Percentiles rank a stretch among this genome's conserved stretches.
These are phyloP conservation scores for Triplophysa siluroides DNA, from an alignment of 2,113 vertebrate genomes.

Conservation along the genomic window DNA sequence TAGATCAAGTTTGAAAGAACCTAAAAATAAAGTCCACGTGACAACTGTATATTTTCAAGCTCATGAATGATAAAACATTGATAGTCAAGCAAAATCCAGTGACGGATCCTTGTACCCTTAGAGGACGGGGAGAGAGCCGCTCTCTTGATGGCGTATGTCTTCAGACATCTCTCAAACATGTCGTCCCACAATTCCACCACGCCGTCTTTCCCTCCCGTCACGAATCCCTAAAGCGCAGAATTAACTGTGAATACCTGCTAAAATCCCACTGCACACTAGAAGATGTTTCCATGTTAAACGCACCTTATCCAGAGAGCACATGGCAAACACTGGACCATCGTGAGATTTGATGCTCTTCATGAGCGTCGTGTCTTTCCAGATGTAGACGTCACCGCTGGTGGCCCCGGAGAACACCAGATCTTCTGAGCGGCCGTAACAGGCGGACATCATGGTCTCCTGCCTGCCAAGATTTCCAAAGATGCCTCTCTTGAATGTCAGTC, in stretches of 20 bases:
- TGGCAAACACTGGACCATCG: constrained; percentile 93
- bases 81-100: too few species aligned
- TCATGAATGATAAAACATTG: too few species aligned
- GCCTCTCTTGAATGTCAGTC: constrained; percentile 90
- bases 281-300: not conserved
- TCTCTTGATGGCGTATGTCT: constrained; percentile 97
- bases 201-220: constrained; percentile 96
- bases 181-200: constrained; percentile 98
- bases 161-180: constrained; percentile 95
- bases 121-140: constrained; percentile 87
- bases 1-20: too few species aligned
- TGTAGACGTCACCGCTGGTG: constrained; percentile 92
- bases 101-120: constrained; percentile 79
- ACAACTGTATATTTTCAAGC: too few species aligned
- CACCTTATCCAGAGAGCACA: constrained; percentile 98
- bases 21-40: too few species aligned
- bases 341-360: constrained; percentile 95
- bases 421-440: constrained; percentile 87
- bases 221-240: constrained; percentile 83
- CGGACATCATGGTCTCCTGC: constrained; percentile 96
- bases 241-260: not conserved
- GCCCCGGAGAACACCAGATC: constrained; percentile 93
- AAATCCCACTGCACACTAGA: too few species aligned
- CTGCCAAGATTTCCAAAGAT: constrained; percentile 85
- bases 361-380: constrained; percentile 90